These are phyloP conservation scores for Mechanitis messenoides DNA, from an alignment of 2,888 invertebrate species.

Conservation along the genomic window DNA sequence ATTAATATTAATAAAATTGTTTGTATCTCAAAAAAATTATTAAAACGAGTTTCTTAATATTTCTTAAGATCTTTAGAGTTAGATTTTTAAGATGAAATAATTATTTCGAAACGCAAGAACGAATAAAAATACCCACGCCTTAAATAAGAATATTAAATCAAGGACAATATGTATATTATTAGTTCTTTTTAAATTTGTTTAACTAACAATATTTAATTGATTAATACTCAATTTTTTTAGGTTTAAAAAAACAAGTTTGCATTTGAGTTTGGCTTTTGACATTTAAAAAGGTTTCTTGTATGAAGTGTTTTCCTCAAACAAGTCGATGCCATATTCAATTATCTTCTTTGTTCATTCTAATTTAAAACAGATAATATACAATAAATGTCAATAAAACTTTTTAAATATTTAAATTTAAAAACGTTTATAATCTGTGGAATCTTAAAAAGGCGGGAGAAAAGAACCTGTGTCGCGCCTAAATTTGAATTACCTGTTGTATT, in stretches of 20 bases:
- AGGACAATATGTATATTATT: too few relatives aligned
- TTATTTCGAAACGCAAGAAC: too few relatives aligned
- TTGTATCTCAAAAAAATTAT: too few relatives aligned
- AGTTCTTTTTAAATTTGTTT: neutral
- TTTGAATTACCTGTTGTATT: conserved; percentile 64
- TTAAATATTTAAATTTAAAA: neutral
- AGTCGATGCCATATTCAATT: neutral
- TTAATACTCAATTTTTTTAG: too few relatives aligned
- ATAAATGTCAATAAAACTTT: too few relatives aligned
- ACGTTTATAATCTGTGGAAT: conserved; percentile 12
- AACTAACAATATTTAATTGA: neutral
- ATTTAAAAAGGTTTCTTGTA: conserved; percentile 1
- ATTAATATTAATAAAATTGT: too few relatives aligned
- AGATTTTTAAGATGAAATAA: too few relatives aligned
- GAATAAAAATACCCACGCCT: too few relatives aligned
- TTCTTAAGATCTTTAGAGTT: too few relatives aligned
- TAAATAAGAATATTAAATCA: too few relatives aligned
- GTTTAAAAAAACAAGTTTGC: conserved; percentile 1
- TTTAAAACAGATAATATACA: neutral
- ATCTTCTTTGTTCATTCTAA: neutral
- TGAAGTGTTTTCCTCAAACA: neutral
- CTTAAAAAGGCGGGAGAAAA: conserved; percentile 44
- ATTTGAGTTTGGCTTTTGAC: neutral
- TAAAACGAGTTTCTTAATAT: too few relatives aligned
- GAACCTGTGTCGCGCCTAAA: conserved; percentile 53